Base-by-base conservation (phyloP, 2,797 vertebrate species). In the Mus caroli region DNA sequence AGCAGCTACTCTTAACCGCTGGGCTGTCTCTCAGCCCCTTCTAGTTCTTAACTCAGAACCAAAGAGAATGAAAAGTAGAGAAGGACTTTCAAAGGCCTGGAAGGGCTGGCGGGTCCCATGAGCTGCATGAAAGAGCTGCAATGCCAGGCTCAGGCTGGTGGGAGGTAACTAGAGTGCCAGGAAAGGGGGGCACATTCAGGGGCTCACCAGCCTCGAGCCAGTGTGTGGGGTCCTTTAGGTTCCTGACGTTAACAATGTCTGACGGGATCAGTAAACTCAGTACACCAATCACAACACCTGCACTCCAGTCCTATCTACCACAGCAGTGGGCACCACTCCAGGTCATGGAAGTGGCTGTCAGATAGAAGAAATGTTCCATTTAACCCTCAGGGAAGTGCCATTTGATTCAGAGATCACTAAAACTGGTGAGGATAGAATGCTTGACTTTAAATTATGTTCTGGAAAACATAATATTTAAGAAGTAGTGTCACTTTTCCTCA, bases 291-390 rank as follows among this genome's bases (percentile, higher is more conserved):
- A 69, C 79, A 46, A 43, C 73, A 97, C 98, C 31, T 98, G 97
- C 52, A 98, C 98, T 76, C 97, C 98, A n/a, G 98, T 99, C 24
- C 98, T 4, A 98, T 99, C 0, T 99, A 99, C 96, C 99, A 99
- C 98, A 99, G 52, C 99, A 99, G 98, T 99, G 99, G 98, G 99
- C 99, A 26, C 98, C 99, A 90, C 99, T 0, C 99, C 99, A 28
- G 99, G 99, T 17, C 80, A 99, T 99, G 99, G 99, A 99, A 85
- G 98, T 99, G 97, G 99, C 99, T 92, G 99, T 99, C 64, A 43
- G 20, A 34, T 2, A 83, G 80, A 92, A 87, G 80, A 94, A 77
- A 76, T 56, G 67, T 77, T 60, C 97, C 99, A 99, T 37, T 90
- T 90, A 75, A 78, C 62, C 46, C 43, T 94, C 37, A 88, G 79